These are phyloP conservation scores for Cyanistes caeruleus DNA, from an alignment of 2,113 vertebrate species.

Conservation along the genomic window DNA sequence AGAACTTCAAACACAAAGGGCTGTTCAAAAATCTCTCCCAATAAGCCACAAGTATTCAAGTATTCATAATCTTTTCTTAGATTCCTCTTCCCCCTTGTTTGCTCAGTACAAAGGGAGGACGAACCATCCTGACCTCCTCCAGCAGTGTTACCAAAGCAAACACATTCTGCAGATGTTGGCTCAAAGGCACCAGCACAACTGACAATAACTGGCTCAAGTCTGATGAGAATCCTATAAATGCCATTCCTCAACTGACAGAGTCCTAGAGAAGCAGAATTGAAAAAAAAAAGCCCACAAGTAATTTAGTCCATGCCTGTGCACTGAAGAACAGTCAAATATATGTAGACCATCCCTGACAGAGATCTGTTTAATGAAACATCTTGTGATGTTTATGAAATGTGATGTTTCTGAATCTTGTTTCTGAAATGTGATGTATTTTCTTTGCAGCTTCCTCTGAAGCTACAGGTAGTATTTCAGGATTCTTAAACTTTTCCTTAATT, in stretches of 20 bases:
- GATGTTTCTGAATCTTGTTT: too few relatives aligned
- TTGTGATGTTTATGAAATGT: neutral
- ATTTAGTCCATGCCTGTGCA: neutral
- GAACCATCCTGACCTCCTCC: neutral
- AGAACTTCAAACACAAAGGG: neutral
- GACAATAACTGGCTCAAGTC: neutral
- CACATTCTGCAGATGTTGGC: fast-evolving
- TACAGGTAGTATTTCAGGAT: neutral
- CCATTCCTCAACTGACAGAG: neutral
- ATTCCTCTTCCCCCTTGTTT: neutral
- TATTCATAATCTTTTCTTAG: neutral
- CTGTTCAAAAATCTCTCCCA: neutral
- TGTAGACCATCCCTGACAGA: neutral
- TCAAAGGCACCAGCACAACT: neutral
- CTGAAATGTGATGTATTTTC: neutral
- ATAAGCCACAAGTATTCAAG: neutral
- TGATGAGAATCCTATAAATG: neutral
- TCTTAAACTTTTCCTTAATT: neutral
- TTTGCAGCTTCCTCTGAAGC: neutral
- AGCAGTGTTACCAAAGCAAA: neutral
- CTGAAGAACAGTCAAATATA: neutral
- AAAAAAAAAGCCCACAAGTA: neutral
- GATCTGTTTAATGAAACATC: neutral
- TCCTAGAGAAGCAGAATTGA: neutral
- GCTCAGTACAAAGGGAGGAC: neutral